Evolutionary conservation across 2,797 vertebrate species (phyloP), one percentile per base, ranked within the genome.

Genomic region (Protonibea diacanthus): DNA sequence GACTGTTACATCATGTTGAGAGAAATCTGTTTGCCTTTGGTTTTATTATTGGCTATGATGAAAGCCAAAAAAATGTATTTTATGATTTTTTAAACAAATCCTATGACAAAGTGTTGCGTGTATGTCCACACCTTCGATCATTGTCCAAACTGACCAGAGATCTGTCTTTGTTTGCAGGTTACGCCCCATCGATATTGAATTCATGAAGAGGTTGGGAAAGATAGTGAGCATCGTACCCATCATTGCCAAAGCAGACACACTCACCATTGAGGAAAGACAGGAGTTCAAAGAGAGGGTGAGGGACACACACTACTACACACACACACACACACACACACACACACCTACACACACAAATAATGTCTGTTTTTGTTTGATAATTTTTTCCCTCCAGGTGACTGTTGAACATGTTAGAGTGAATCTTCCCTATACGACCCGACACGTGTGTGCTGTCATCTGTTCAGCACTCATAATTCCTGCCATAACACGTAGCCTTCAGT

Each of bases 141-240:
- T 8, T 8, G 14, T 75, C 66, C 45, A 52, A 55, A 47, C 40
- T 76, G 45, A 82, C 17, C 45, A 13, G 2, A 58, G 10, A 44
- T 62, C 8, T 69, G 23, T n/a, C 1, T 83, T 13, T 75, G 56
- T 77, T 47, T 71, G 10, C 65, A 99, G 98, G 95, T 95, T 99
- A 83, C 95, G 97, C 21, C 96, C 97, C 0, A 95, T 99, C 63
- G 98, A 99, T 78, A 89, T 99, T 47, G 97, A 98, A 88, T 98
- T 98, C 89, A 97, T 99, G 96, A 95, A 94, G 87, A 92, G 97
- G 59, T 90, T 99, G 79, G 96, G 96, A 74, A 96, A 93, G 87
- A 96, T 97, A 0, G 97, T 98, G 78, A 99, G 97, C 5, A 97
- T 99, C 40, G 97, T 99, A 9, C 98, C 97, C 0, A 96, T 99